Evolutionary conservation across 92 coral and sea anemone species (phyloP), one percentile per base, ranked within the genome.

Genomic region (Metridium senile): DNA sequence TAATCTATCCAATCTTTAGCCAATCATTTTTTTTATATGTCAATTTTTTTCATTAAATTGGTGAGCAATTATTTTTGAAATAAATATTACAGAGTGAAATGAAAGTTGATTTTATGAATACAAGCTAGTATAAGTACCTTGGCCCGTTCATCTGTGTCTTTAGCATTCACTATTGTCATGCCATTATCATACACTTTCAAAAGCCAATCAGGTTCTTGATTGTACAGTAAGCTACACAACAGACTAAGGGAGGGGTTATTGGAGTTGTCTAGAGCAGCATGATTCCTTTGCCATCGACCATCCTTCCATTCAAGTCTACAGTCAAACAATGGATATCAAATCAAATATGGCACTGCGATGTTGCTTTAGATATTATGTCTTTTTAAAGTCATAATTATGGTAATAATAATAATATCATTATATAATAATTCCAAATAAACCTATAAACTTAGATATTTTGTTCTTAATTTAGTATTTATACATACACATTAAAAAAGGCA

Each of bases 271-370:
- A 75, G 51, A 4, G 82, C 82, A 11, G 70, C 16, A 39, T 87
- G 81, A 28, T 86, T 86, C n/a, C 74, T 87, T 74, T 74, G 77
- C 97, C 97, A 92, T 23, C 58, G 78, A 7, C 89, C 81, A 68
- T 83, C 90, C 68, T 82, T 86, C 91, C 93, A 83, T 59, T 89
- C 97, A 13, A 77, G 73, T 69, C 97, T 92, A 53, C 30, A 30
- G 45, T 18, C 22, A 31, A 34, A 33, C 43, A 79, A 79, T 0
- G 1, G 47, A 54, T 3, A 54, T 54, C n/a, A n/a, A n/a, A n/a
- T n/a, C n/a, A n/a, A n/a, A n/a, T n/a, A n/a, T n/a, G n/a, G n/a
- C n/a, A n/a, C n/a, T n/a, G n/a, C n/a, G n/a, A n/a, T n/a, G n/a
- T n/a, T n/a, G n/a, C n/a, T n/a, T n/a, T n/a, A n/a, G n/a, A n/a